These are phyloP conservation scores for Eulemur albifrons DNA, from an alignment of 2,797 vertebrate genomes.

Conservation along the genomic window DNA sequence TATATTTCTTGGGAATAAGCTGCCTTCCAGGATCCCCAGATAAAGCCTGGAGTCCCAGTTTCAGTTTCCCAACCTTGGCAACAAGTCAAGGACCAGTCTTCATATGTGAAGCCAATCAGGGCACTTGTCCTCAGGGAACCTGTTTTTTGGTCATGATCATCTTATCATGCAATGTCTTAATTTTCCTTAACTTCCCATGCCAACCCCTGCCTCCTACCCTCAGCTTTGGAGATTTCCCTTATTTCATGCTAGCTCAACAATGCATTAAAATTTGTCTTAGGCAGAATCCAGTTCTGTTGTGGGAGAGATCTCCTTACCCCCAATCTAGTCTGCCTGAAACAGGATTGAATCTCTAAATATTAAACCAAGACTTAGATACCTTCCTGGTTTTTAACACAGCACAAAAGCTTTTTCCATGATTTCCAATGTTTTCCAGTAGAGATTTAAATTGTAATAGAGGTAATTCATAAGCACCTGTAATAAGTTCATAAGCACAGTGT, in stretches of 20 bases:
- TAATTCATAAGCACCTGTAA: background rate
- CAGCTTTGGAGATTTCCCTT: background rate
- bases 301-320: background rate
- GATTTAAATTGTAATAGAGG: background rate
- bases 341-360: background rate
- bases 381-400: background rate
- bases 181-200: background rate
- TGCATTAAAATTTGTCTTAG: background rate
- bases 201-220: background rate
- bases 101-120: background rate
- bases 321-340: background rate
- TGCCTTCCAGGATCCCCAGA: background rate
- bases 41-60: background rate
- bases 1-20: background rate
- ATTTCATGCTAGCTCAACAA: background rate
- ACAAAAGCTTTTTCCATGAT: background rate
- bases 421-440: background rate
- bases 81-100: background rate
- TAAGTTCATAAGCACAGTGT: background rate
- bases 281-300: background rate
- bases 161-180: background rate
- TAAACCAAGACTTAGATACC: background rate
- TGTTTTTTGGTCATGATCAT: background rate
- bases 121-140: background rate
- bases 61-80: background rate